phyloP scores from a whole-genome alignment of 2,888 invertebrate genomes.

The Lamproptera curius region DNA sequence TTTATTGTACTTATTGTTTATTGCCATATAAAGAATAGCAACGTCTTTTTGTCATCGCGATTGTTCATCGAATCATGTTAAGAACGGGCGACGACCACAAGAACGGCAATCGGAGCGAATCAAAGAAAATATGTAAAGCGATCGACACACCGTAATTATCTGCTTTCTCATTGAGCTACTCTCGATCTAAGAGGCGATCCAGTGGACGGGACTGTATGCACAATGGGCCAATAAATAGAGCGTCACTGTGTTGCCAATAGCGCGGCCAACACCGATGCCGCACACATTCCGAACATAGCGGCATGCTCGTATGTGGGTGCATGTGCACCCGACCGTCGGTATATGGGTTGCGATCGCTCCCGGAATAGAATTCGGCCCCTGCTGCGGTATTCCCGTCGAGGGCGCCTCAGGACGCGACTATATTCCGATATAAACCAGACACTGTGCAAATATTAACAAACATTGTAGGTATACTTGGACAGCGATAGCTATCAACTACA shows the following conservation, averaged over 20 bases:
- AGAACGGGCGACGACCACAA: neutral
- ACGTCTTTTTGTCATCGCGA: too few species aligned
- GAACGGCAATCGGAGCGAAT: slow-evolving; percentile 30
- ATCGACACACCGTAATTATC: slow-evolving; percentile 22
- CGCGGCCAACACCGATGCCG: neutral
- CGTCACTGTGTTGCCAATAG: neutral
- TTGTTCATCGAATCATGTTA: too few species aligned
- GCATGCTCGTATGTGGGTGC: neutral
- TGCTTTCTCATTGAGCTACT: slow-evolving; percentile 15
- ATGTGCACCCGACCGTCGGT: neutral
- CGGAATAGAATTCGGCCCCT: neutral
- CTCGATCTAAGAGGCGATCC: neutral
- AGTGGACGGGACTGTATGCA: neutral
- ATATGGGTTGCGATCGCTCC: neutral
- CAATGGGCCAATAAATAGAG: slow-evolving; percentile 9
- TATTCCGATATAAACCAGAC: too few species aligned
- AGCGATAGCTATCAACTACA: too few species aligned
- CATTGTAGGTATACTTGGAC: too few species aligned
- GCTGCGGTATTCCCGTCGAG: neutral
- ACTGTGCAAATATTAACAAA: too few species aligned
- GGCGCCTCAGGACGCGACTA: too few species aligned
- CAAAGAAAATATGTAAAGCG: slow-evolving; percentile 31
- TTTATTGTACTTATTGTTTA: too few species aligned
- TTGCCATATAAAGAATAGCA: too few species aligned
- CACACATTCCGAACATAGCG: neutral